Evolutionary conservation across 2,113 vertebrate species (phyloP).

Genomic region (Nymphicus hollandicus): DNA sequence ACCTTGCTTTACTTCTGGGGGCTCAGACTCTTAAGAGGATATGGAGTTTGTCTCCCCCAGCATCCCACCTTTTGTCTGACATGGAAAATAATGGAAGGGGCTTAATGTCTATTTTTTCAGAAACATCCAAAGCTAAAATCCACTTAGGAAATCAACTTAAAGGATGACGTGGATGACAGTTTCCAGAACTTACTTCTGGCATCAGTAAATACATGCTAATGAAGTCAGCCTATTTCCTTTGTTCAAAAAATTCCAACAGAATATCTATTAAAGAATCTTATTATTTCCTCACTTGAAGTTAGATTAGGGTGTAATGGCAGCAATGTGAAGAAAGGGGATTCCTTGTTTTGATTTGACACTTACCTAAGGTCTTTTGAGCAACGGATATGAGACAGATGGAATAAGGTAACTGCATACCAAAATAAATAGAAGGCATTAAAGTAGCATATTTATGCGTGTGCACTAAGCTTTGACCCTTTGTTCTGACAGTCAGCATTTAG

Average conservation of each 20-base stretch:
- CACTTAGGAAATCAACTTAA: not conserved
- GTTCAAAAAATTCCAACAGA: not conserved
- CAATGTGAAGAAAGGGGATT: not conserved
- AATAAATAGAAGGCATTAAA: not conserved
- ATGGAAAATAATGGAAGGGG: not conserved
- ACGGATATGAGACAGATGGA: not conserved
- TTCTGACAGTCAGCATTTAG: constrained; percentile 46
- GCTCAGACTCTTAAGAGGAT: not conserved
- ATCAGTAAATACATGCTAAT: not conserved
- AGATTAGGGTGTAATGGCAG: not conserved
- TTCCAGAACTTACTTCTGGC: not conserved
- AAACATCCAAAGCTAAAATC: not conserved
- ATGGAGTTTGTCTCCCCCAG: not conserved
- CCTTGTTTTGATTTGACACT: not conserved
- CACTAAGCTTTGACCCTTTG: constrained; percentile 20
- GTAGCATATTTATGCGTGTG: not conserved
- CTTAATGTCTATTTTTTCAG: not conserved
- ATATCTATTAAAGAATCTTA: not conserved
- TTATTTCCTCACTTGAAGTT: not conserved
- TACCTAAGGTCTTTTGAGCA: not conserved
- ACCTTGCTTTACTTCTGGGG: not conserved
- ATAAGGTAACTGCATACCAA: not conserved
- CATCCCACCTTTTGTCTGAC: not conserved
- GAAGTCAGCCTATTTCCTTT: not conserved
- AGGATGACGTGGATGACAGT: not conserved